Base-by-base conservation (phyloP, 2,888 invertebrate genomes). In the Tubulanus polymorphus region DNA sequence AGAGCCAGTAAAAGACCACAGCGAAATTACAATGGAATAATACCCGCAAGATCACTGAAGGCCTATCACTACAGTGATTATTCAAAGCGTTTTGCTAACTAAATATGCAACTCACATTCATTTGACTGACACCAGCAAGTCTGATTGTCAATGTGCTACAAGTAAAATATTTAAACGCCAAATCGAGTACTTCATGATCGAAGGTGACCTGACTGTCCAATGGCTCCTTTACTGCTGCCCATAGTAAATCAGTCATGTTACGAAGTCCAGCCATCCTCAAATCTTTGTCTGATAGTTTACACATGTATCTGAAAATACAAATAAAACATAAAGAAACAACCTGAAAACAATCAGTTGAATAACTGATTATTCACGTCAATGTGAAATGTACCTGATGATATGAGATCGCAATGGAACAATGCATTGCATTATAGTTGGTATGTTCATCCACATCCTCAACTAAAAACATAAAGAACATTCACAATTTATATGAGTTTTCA, bases 151-250 rank as follows among this genome's bases (percentile, higher is more conserved):
- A 79, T 0, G 94, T 95, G 53, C 92, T 91, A 66, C 93, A 93
- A 61, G 90, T 92, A 76, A 95, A 94, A 80, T 93, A 94, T 78
- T 95, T 95, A 78, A 93, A 93, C n/a, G 94, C 94, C 62, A 94
- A 81, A 57, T 91, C 89, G 37, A 95, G 81, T 0, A 93, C 94
- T 74, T 94, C 93, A 1, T 85, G 84, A 71, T 93, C 93, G 73
- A 92, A 93, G n/a, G 88, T 87, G 57, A 72, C 67, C 48, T 72
- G 70, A 0, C 72, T 68, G 32, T 75, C 75, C 37, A 74, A 56
- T 0, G 93, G 93, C 80, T 94, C 93, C 73, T 93, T 93, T 45
- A 93, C 89, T 10, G 93, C 90, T 62, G 90, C 90, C 93, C 94
- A 94, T 86, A 94, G 93, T 74, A 93, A 91, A 83, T 94, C 91